Base-by-base conservation (phyloP, 1,140 invertebrate genomes). In the Bombus huntii region DNA sequence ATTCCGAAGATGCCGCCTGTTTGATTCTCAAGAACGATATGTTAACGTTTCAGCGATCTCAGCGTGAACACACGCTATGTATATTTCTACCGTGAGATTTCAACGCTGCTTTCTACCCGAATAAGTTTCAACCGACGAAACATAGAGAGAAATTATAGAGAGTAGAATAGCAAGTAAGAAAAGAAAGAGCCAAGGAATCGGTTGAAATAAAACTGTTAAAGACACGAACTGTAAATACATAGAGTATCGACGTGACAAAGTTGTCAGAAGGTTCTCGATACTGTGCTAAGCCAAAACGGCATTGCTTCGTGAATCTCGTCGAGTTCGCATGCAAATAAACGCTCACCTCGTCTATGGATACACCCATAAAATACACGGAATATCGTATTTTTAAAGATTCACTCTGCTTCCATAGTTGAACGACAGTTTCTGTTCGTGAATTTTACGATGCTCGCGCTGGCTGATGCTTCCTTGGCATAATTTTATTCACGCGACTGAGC, bases 291-390 rank as follows among this genome's bases (percentile, higher is more conserved):
- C 18, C 18, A 53, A 53, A 18, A 22, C 18, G 18, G 1, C 18
- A 12, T 65, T 10, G 18, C 15, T 25, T 13, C 31, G 47, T 1
- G 39, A 84, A 84, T 78, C 37, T 44, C 37, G 47, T 25, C 44
- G 82, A 83, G 83, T 88, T 89, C 77, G 74, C 75, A 81, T 91
- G 88, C 87, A 91, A 91, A 90, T 88, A 87, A 78, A 88, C 89
- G 12, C 13, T 76, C 88, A 76, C 83, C 78, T 89, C 85, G 81
- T 79, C 25, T 22, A 66, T 53, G 68, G 86, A 87, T 83, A 88
- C 77, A 81, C 81, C 82, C 86, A 83, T 85, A 83, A 88, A 88
- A 82, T 91, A 78, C 57, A 57, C 73, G 70, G 88, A 81, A 81
- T 87, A 89, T 83, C 65, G 83, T 74, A 83, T 75, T 83, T 71